Percentiles rank a stretch among this genome's conserved stretches.
These are phyloP conservation scores for Tenthredo distinguenda DNA, from an alignment of 2,888 invertebrate species.

Conservation along the genomic window DNA sequence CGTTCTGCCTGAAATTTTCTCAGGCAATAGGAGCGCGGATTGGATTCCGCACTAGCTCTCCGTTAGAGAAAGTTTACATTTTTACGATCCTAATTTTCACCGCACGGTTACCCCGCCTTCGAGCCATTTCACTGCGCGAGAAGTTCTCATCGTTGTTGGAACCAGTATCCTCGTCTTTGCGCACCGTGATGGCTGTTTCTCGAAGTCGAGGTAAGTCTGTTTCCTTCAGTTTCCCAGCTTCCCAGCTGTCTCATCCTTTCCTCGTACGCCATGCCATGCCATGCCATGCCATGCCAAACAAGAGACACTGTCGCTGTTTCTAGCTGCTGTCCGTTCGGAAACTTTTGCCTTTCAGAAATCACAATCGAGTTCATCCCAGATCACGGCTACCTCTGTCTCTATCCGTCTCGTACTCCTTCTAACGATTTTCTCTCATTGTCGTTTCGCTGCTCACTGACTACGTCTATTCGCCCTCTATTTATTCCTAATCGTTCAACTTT, in stretches of 20 bases:
- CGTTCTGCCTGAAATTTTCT: background rate
- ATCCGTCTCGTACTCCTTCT: background rate
- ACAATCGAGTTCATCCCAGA: constrained; percentile 22
- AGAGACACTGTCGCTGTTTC: constrained; percentile 32
- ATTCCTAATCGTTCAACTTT: constrained; percentile 45
- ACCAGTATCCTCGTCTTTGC: constrained; percentile 27
- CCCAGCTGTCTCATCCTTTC: background rate
- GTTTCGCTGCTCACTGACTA: background rate
- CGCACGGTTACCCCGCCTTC: constrained; percentile 53
- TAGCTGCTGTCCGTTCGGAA: constrained; percentile 36
- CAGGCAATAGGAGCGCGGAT: background rate
- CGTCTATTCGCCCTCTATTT: constrained; percentile 23
- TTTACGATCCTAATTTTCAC: constrained; percentile 54
- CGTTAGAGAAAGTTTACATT: constrained; percentile 49
- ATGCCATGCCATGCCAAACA: constrained; percentile 46
- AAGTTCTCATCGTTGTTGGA: constrained; percentile 42
- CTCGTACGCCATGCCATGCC: constrained; percentile 23
- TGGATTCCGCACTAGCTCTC: background rate
- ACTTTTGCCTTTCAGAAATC: constrained; percentile 51
- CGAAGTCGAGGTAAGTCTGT: constrained; percentile 50
- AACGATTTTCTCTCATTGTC: constrained; percentile 25
- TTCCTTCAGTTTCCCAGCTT: constrained; percentile 4
- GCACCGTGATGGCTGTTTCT: constrained; percentile 50
- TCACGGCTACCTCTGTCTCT: background rate
- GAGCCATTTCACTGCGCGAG: constrained; percentile 49